Percentiles rank a stretch among this genome's conserved stretches.
phyloP scores from a whole-genome alignment of 2,113 vertebrate genomes.

The Probosciger aterrimus region DNA sequence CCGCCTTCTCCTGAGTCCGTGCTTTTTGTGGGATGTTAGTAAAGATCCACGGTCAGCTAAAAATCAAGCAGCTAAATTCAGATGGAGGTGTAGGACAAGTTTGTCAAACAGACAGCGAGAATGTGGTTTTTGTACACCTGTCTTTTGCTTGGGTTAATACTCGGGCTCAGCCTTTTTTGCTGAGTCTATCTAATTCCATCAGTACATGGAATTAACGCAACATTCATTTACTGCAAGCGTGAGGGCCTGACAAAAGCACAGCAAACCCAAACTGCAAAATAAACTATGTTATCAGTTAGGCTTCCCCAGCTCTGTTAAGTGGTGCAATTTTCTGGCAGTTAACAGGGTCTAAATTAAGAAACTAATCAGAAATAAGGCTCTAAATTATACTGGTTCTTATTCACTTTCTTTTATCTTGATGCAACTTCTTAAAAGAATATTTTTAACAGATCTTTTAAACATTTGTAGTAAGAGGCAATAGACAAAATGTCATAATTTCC shows the following conservation, averaged over 20 bases:
- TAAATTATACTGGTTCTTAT: neutral
- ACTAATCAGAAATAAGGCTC: neutral
- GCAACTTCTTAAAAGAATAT: neutral
- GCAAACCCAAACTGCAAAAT: neutral
- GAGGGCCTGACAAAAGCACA: neutral
- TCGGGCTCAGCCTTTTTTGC: neutral
- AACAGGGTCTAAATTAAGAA: neutral
- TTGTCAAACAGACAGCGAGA: neutral
- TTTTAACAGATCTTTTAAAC: slow-evolving; percentile 38
- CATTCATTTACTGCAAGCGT: neutral
- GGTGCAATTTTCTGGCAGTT: neutral
- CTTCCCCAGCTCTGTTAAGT: neutral
- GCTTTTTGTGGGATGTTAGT: neutral
- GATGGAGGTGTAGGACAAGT: neutral
- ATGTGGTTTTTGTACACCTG: neutral
- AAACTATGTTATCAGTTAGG: neutral
- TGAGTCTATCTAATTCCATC: neutral
- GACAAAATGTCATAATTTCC: slow-evolving; percentile 63
- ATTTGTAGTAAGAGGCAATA: slow-evolving; percentile 53
- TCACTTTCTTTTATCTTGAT: slow-evolving; percentile 28
- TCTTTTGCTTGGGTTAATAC: neutral
- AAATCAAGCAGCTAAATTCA: neutral
- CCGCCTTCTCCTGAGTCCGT: rapidly evolving
- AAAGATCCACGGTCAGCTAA: neutral
- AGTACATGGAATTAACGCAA: neutral